Evolutionary conservation across 2,888 invertebrate species (phyloP), one percentile per base, ranked within the genome.

Genomic region (Buathra laborator): DNA sequence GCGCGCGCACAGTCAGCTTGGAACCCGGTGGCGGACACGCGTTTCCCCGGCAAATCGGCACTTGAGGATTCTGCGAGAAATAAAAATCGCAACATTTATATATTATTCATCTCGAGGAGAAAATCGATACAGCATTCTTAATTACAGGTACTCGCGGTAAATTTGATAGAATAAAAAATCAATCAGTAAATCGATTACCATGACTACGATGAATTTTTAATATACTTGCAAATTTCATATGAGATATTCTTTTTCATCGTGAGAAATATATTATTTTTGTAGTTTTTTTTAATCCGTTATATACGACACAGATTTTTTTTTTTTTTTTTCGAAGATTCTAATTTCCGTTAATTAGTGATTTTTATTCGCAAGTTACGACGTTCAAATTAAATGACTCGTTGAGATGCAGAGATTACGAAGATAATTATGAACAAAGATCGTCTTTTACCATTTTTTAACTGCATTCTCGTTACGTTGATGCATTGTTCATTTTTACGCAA

Each of bases 1-100:
- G 96, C 2, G 96, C 96, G 72, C 96, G 95, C 29, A 96, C 96
- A 7, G 96, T 96, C 71, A 97, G 93, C 68, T 96, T 94, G 1
- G 92, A 90, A 14, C 90, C 90, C 46, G 86, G 72, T 44, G 89
- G 77, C 12, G 91, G 90, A 64, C 82, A 89, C 24, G 91, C 87
- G 89, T 92, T 86, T 79, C 81, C 89, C 83, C 88, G 88, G 14
- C 88, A 86, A n/a, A 88, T 79, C 37, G 89, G 81, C 53, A 87
- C 81, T 70, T 86, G 86, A 80, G 86, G 82, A 80, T 89, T 88
- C 91, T 92, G 71, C 75, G n/a, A 16, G 24, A 44, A 68, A 48
- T 14, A 29, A 68, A 64, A 14, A 64, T 7, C 16, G 2, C 24
- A 37, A 29, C 16, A 68, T 68, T 68, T 7, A n/a, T 2, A 16